Percentiles rank a stretch among this genome's conserved stretches.
phyloP scores from a whole-genome alignment of 1,140 invertebrate genomes.

The Oreohelix idahoensis region DNA sequence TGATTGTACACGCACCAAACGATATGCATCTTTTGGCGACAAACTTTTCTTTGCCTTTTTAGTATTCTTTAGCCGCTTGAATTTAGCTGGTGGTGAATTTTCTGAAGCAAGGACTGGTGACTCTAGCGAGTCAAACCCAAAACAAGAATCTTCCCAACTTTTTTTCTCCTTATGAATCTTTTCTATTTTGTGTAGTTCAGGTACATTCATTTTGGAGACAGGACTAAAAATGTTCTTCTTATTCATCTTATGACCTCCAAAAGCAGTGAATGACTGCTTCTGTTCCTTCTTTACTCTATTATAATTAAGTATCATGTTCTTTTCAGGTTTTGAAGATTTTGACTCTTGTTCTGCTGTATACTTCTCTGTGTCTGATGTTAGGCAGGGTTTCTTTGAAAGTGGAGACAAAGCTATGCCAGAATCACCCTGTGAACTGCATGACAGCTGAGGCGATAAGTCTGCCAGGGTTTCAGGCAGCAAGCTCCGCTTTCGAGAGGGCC shows the following conservation, averaged over 20 bases:
- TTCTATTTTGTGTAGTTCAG: not conserved
- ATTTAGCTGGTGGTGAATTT: not conserved
- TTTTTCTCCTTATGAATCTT: not conserved
- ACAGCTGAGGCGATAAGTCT: not conserved
- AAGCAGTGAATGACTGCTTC: not conserved
- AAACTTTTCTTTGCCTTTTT: not conserved
- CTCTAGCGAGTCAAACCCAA: constrained; percentile 11
- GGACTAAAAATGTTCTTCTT: constrained; percentile 15
- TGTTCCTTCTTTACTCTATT: constrained; percentile 7
- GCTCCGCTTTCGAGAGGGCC: not conserved
- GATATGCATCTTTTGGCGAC: not conserved
- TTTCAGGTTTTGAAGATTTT: not conserved
- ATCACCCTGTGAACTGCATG: constrained; percentile 3
- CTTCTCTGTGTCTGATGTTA: not conserved
- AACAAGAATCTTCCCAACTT: constrained; percentile 4
- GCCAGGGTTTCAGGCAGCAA: not conserved
- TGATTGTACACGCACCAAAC: not conserved
- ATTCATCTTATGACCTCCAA: not conserved
- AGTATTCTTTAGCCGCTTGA: not conserved
- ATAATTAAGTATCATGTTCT: no score
- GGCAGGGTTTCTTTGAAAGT: not conserved
- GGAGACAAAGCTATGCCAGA: constrained; percentile 28
- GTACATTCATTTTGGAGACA: not conserved
- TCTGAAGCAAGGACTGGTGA: not conserved
- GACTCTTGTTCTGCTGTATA: not conserved